Evolutionary conservation across 2,888 invertebrate genomes (phyloP).

Genomic region (Choristoneura rosaceana): DNA sequence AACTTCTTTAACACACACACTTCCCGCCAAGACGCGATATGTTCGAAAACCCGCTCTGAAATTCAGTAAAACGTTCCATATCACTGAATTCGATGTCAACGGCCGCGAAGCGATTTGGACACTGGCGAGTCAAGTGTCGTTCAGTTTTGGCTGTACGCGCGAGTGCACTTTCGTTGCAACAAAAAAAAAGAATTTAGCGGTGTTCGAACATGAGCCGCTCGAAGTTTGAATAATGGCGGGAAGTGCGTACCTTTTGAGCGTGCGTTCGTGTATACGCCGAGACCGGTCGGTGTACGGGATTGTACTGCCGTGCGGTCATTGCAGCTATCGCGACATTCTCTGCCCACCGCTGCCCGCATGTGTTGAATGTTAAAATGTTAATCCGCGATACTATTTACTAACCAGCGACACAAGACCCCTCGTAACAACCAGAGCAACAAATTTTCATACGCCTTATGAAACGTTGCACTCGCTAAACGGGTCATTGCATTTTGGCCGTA

Average conservation of each 20-base stretch:
- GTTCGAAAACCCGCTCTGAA: constrained; percentile 62
- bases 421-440: constrained; percentile 42
- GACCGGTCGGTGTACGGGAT: constrained; percentile 75
- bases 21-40: constrained; percentile 73
- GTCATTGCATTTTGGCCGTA: constrained; percentile 26
- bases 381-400: constrained; percentile 66
- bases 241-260: constrained; percentile 77
- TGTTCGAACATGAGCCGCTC: constrained; percentile 59
- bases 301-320: constrained; percentile 81
- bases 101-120: constrained; percentile 75
- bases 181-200: constrained; percentile 61
- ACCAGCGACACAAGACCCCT: constrained; percentile 59
- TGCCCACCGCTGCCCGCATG: constrained; percentile 73
- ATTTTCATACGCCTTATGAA: constrained; percentile 27
- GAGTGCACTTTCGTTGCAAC: constrained; percentile 74
- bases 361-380: constrained; percentile 67
- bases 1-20: constrained; percentile 65
- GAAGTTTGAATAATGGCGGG: constrained; percentile 79
- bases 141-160: constrained; percentile 71
- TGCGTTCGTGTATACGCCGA: constrained; percentile 74
- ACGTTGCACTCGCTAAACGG: constrained; percentile 22
- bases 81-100: constrained; percentile 72
- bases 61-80: constrained; percentile 58
- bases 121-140: constrained; percentile 70
- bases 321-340: constrained; percentile 64